Evolutionary conservation across 2,888 invertebrate species (phyloP).

Genomic region (Diogma glabrata): DNA sequence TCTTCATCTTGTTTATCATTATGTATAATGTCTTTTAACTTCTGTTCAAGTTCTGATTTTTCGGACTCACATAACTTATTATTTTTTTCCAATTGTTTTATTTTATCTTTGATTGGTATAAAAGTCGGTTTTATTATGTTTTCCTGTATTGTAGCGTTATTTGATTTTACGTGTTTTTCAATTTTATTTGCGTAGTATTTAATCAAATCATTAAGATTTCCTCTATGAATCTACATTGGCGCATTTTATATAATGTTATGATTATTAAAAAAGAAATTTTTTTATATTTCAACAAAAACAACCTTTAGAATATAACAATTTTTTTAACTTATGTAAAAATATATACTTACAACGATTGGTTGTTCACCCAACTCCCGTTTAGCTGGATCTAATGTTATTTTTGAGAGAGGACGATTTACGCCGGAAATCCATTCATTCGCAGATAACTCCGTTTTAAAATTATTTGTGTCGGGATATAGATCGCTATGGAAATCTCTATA

Average conservation of each 20-base stretch:
- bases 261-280: too few relatives aligned
- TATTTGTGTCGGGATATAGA: slow-evolving; percentile 82
- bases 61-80: slow-evolving; percentile 7
- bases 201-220: slow-evolving; percentile 32
- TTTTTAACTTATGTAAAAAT: too few relatives aligned
- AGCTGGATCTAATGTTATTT: slow-evolving; percentile 73
- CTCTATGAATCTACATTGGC: slow-evolving; percentile 31
- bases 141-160: slow-evolving; percentile 7
- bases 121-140: slow-evolving; percentile 2
- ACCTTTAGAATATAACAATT: too few relatives aligned
- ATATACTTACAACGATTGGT: slow-evolving; percentile 48
- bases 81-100: slow-evolving; percentile 8
- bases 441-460: slow-evolving; percentile 65
- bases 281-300: too few relatives aligned
- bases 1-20: too few relatives aligned
- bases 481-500: slow-evolving; percentile 92
- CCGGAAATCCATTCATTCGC: slow-evolving; percentile 75
- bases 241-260: not conserved
- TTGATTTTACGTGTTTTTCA: slow-evolving; percentile 13
- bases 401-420: slow-evolving; percentile 60
- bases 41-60: slow-evolving; percentile 11
- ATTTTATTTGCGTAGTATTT: slow-evolving; percentile 34
- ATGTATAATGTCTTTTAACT: slow-evolving; percentile 9
- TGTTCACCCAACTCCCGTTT: slow-evolving; percentile 52
- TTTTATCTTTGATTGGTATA: slow-evolving; percentile 9